Percentiles rank a stretch among this genome's conserved stretches.
These are phyloP conservation scores for Phrynocephalus guinanensis DNA, from an alignment of 2,797 vertebrate species.

Conservation along the genomic window DNA sequence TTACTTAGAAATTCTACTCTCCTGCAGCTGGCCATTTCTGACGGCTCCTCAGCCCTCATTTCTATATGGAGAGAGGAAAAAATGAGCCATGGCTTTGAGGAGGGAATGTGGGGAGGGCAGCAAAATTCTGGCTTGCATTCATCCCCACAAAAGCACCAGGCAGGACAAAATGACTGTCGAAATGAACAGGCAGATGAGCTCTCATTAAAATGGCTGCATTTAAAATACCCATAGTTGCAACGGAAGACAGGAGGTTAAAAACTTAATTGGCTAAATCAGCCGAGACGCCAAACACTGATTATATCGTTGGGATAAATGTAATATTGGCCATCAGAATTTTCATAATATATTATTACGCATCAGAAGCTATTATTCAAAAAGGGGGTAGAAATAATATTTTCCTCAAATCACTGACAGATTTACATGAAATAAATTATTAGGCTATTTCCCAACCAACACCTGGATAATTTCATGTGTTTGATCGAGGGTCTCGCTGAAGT, in stretches of 20 bases:
- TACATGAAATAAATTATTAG: conserved; percentile 32
- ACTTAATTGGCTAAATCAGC: conserved; percentile 77
- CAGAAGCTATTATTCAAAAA: conserved; percentile 71
- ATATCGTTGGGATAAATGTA: conserved; percentile 72
- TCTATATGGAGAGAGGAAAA: background rate
- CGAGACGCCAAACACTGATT: conserved; percentile 65
- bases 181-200: conserved; percentile 71
- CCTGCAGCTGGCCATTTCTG: conserved; percentile 14
- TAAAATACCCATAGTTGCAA: conserved; percentile 69
- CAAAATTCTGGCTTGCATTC: conserved; percentile 5
- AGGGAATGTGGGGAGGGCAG: background rate
- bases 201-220: conserved; percentile 73
- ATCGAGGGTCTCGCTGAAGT: background rate
- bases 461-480: background rate
- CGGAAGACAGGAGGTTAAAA: conserved; percentile 74
- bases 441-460: background rate
- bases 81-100: background rate
- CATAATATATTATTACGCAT: conserved; percentile 67
- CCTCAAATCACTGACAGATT: conserved; percentile 54
- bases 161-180: conserved; percentile 49
- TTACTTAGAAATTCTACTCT: background rate
- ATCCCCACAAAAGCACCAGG: conserved; percentile 41
- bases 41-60: conserved; percentile 25
- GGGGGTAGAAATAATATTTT: conserved; percentile 67
- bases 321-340: conserved; percentile 64